These are phyloP conservation scores for Ochropleura leucogaster DNA, from an alignment of 2,888 invertebrate species.

Conservation along the genomic window DNA sequence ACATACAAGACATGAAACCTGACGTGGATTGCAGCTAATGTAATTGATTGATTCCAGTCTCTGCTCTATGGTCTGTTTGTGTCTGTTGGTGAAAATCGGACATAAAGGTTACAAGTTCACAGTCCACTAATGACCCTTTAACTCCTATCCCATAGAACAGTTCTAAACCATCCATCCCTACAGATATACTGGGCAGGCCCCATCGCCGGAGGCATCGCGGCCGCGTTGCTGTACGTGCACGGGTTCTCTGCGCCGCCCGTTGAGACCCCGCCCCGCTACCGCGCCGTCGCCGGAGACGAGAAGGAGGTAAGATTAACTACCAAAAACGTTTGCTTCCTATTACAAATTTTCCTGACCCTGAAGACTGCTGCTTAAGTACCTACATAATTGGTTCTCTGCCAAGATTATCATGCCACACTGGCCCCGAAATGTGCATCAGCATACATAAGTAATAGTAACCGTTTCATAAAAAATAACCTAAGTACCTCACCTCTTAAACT, in stretches of 20 bases:
- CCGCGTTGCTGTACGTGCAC: conserved; percentile 94
- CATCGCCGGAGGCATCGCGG: conserved; percentile 94
- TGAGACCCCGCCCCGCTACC: conserved; percentile 89
- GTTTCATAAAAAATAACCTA: not conserved
- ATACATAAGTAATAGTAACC: not conserved
- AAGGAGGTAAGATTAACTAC: conserved; percentile 90
- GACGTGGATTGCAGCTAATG: not conserved
- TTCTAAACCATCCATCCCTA: not conserved
- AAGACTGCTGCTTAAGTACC: not conserved
- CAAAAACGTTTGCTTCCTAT: not conserved
- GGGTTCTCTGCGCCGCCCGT: conserved; percentile 89
- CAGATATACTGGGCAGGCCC: conserved; percentile 97
- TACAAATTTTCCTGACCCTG: not conserved
- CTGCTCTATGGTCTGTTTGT: not conserved
- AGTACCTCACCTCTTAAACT: too few species aligned
- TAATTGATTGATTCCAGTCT: not conserved
- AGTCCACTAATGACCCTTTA: not conserved
- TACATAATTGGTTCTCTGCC: too few species aligned
- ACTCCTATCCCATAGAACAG: not conserved
- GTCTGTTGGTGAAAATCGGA: not conserved
- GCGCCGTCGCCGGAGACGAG: conserved; percentile 91
- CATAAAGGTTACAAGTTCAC: not conserved
- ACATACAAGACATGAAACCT: too few species aligned
- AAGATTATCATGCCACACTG: not conserved
- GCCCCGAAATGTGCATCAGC: not conserved